Evolutionary conservation across 2,888 invertebrate species (phyloP), one percentile per base, ranked within the genome.

Genomic region (Protodeltote pygarga): DNA sequence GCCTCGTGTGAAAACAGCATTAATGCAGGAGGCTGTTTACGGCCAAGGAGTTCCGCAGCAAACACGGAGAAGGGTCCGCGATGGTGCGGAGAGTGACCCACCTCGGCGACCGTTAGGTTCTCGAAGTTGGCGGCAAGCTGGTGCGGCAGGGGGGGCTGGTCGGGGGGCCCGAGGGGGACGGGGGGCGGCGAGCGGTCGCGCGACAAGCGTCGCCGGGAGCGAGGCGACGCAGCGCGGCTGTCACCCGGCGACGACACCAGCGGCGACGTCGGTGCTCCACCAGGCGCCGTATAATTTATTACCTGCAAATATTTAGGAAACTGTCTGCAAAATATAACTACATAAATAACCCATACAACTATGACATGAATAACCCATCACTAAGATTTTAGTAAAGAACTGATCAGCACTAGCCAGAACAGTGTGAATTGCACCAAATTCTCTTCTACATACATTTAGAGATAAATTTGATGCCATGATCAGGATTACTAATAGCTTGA

Each of bases 191-290:
- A 88, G 50, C 90, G 89, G 50, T 85, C 87, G 60, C 91, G 92
- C 42, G 93, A 93, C 70, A 88, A 82, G 70, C 93, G 86, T 35
- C 85, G 85, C 2, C 87, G 81, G n/a, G 93, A 82, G 61, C 93
- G 93, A 3, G 96, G 96, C 37, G 95, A 95, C 20, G 93, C 93
- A 37, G 95, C 93, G 71, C 96, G 93, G 71, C 96, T 96, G 78
- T 95, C 96, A 51, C 95, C 95, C 29, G 97, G 96, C 28, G 97
- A 96, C 37, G 95, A 95, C 77, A 95, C 93, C 82, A 95, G 93
- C 6, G 96, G 96, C 33, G 96, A 95, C 53, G 94, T 87, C 37
- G 95, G 93, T 61, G 81, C 81, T 0, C 73, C 80, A 14, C 92
- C 87, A 6, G 57, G 69, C 11, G 93, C 87, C 31, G 93, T 93